Base-by-base conservation (phyloP, 2,113 vertebrate genomes). In the Lipotes vexillifer region DNA sequence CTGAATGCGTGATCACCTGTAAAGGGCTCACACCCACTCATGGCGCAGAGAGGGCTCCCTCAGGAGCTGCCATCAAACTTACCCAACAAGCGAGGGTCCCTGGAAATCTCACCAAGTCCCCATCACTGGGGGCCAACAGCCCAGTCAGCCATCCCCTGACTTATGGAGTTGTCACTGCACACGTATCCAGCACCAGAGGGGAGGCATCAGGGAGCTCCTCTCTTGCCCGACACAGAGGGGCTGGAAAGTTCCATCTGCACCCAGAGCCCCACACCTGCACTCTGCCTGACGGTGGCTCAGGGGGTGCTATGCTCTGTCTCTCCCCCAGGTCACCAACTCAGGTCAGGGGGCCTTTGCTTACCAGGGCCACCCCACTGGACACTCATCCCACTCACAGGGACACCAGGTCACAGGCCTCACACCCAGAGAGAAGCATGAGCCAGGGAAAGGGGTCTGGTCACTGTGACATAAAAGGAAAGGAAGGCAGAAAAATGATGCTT, bases 381-480 rank as follows among this genome's bases (percentile, higher is more conserved):
- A 55, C 75, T 80, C 75, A 55, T 20, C 33, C 20, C 33, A 25
- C 46, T 55, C 13, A 4, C 33, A 1, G 7, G 57, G 69, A 27
- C 33, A 17, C 15, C 36, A 7, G 38, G 36, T 14, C 61, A 31
- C 44, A 33, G 72, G n/a, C 25, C 12, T 75, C n/a, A 23, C 27
- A 20, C 23, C 68, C 13, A 8, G 29, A 75, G 63, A 57, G 59
- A 63, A 31, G 36, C 57, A 2, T 0, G 11, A 36, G 61, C 23
- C 36, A 20, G 36, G 12, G 20, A 20, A 33, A 31, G 80, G 23
- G 23, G n/a, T 49, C 71, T 31, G n/a, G 80, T 52, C 25, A 2
- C 74, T 0, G 0, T 2, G 21, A 57, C 41, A 33, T 0, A 4
- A 36, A 49, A 2, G 46, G 25, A 44, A 33, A 25, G 46, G 13